Conservation (phyloP, 1,140 invertebrate genomes). For the Conus ventricosus region DNA sequence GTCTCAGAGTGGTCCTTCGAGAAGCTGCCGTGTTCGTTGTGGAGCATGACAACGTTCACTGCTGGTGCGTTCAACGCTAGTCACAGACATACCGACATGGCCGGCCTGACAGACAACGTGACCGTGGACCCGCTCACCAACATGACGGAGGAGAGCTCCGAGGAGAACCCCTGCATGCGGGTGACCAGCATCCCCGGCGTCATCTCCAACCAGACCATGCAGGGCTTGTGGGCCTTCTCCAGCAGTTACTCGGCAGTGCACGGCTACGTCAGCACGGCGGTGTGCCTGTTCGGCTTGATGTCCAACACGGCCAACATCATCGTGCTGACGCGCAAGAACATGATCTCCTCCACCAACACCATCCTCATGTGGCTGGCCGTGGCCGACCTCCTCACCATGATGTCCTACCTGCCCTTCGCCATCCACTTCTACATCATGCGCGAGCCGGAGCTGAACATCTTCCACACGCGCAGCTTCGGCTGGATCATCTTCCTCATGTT, state of each 20-base stretch:
- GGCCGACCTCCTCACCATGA: slow-evolving; percentile 90
- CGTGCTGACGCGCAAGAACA: slow-evolving; percentile 90
- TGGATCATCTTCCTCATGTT: slow-evolving; percentile 70
- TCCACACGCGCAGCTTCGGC: slow-evolving; percentile 53
- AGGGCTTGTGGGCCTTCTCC: slow-evolving; percentile 48
- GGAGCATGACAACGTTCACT: not conserved
- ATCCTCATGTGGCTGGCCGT: slow-evolving; percentile 90
- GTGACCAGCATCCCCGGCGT: slow-evolving; percentile 39
- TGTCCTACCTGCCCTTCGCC: slow-evolving; percentile 89
- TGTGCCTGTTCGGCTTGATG: slow-evolving; percentile 91
- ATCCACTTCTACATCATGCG: slow-evolving; percentile 78
- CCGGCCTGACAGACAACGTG: not conserved
- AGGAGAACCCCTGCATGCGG: not conserved
- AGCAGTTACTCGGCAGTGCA: slow-evolving; percentile 77
- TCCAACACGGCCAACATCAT: slow-evolving; percentile 93
- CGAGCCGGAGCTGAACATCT: slow-evolving; percentile 45
- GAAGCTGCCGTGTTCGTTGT: not conserved
- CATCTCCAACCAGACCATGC: slow-evolving; percentile 30
- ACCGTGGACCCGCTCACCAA: not conserved
- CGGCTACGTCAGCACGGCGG: slow-evolving; percentile 82
- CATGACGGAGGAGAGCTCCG: not conserved
- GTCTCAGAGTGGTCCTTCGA: too few species aligned
- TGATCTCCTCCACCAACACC: slow-evolving; percentile 88
- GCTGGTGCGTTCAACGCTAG: not conserved
- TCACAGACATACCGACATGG: not conserved